phyloP scores from a whole-genome alignment of 2,797 vertebrate genomes.

The Lithobates sylvaticus region DNA sequence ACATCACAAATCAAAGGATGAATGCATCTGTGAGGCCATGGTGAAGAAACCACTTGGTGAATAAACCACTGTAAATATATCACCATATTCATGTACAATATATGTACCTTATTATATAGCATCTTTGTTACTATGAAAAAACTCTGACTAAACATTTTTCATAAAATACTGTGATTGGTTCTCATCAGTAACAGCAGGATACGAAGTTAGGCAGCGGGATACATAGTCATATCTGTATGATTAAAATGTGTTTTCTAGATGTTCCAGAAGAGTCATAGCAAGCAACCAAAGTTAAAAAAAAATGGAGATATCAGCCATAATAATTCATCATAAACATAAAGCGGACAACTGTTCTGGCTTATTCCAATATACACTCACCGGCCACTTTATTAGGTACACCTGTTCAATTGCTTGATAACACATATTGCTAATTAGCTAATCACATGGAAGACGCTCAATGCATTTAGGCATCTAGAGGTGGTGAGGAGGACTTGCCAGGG shows the following conservation, averaged over 20 bases:
- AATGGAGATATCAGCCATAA: slow-evolving; percentile 26
- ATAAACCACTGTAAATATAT: not conserved
- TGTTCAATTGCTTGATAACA: no score
- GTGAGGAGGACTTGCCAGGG: no score
- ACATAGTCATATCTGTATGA: slow-evolving; percentile 18
- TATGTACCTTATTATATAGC: no score
- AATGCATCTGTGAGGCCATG: no score
- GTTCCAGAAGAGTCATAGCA: slow-evolving; percentile 34
- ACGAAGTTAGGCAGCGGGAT: not conserved
- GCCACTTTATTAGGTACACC: no score
- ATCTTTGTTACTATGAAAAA: no score
- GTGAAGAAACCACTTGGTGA: no score
- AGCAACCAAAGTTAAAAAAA: slow-evolving; percentile 30
- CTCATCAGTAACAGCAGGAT: not conserved
- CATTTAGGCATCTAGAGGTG: no score
- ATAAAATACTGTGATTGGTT: not conserved
- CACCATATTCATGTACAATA: not conserved
- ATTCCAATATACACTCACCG: no score
- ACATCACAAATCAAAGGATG: no score
- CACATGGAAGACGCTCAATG: no score
- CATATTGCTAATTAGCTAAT: no score
- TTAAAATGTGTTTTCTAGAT: slow-evolving; percentile 18
- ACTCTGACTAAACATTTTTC: not conserved
- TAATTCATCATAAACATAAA: slow-evolving; percentile 7
- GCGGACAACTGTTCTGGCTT: not conserved